These are phyloP conservation scores for Archips crataeganus DNA, from an alignment of 2,888 invertebrate genomes.

Conservation along the genomic window DNA sequence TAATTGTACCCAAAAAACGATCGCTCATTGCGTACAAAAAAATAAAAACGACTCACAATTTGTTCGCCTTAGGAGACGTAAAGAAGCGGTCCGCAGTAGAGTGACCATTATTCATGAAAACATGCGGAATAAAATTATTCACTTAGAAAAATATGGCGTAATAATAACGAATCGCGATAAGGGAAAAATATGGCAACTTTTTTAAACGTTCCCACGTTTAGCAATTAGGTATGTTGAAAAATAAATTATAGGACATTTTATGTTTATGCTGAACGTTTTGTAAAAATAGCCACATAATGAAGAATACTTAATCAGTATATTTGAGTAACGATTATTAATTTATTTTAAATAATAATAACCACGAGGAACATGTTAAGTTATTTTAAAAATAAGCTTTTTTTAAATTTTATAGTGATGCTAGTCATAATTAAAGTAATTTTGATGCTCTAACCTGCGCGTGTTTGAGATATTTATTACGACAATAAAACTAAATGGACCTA, in stretches of 20 bases:
- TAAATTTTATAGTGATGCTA: too few relatives aligned
- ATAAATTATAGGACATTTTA: neutral
- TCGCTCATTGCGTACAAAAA: conserved; percentile 7
- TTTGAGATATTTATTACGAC: too few relatives aligned
- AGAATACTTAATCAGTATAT: too few relatives aligned
- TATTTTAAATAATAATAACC: too few relatives aligned
- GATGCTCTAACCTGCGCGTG: too few relatives aligned
- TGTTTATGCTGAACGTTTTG: neutral
- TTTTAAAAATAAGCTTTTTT: too few relatives aligned
- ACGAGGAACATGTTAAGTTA: too few relatives aligned
- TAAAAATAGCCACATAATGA: neutral
- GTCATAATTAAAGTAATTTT: too few relatives aligned
- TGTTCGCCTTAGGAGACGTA: conserved; percentile 34
- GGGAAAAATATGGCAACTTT: neutral
- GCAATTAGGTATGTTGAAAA: conserved; percentile 10
- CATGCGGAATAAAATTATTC: conserved; percentile 17
- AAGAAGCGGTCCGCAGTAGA: conserved; percentile 30
- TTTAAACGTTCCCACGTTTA: neutral
- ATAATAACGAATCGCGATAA: conserved; percentile 23
- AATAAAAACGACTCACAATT: conserved; percentile 40
- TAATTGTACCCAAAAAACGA: conserved; percentile 22
- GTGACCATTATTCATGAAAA: conserved; percentile 34
- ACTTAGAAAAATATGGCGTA: conserved; percentile 23
- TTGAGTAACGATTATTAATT: too few relatives aligned
- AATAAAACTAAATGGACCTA: too few relatives aligned